A percentile compares a stretch with the other conserved stretches of the same genome.
Evolutionary conservation across 2,888 invertebrate species (phyloP).

Genomic region (Caenorhabditis auriculariae): DNA sequence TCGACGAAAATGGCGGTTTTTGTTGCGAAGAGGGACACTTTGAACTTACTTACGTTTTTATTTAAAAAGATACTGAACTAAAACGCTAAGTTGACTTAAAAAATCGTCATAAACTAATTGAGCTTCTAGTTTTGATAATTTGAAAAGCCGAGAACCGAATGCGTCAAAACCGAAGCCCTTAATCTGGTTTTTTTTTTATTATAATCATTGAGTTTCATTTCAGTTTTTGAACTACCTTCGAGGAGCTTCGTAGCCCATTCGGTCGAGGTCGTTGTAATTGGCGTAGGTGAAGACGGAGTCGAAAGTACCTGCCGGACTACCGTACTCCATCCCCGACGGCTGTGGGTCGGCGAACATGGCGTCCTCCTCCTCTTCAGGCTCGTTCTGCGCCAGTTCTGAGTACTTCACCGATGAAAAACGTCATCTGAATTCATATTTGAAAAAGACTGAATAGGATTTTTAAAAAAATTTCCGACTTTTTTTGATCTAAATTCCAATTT

Average conservation of each 20-base stretch:
- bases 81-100: too few species aligned
- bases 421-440: not conserved
- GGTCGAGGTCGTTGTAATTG: slow-evolving; percentile 48
- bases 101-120: too few species aligned
- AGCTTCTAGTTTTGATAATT: too few species aligned
- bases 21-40: too few species aligned
- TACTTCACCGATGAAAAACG: slow-evolving; percentile 19
- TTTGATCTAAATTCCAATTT: too few species aligned
- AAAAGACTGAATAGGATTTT: not conserved
- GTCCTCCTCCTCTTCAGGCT: slow-evolving; percentile 17
- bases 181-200: not conserved
- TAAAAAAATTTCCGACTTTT: too few species aligned
- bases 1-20: too few species aligned
- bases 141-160: too few species aligned
- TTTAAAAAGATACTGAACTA: too few species aligned
- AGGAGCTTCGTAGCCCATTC: slow-evolving; percentile 44
- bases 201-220: not conserved
- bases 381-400: slow-evolving; percentile 28
- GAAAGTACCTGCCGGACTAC: slow-evolving; percentile 40
- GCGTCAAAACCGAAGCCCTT: not conserved
- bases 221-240: slow-evolving; percentile 23
- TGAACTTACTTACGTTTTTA: too few species aligned
- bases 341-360: slow-evolving; percentile 15
- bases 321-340: slow-evolving; percentile 28
- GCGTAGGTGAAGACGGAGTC: slow-evolving; percentile 49